These are phyloP conservation scores for Limenitis arthemis DNA, from an alignment of 2,888 invertebrate genomes.

Conservation along the genomic window DNA sequence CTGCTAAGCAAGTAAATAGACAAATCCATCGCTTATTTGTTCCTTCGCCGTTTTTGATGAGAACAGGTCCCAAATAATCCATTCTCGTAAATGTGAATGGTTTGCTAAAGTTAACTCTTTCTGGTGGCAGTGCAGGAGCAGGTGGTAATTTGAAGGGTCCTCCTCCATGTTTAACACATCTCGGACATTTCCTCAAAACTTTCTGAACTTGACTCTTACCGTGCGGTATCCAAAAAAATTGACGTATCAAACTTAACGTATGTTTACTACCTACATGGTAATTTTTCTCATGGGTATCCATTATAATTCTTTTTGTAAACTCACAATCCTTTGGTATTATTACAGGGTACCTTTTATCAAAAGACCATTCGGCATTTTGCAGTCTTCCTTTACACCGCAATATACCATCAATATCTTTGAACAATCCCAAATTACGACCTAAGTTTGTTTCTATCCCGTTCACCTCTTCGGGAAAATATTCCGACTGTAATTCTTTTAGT, in stretches of 20 bases:
- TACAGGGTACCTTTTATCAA: background rate
- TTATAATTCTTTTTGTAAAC: background rate
- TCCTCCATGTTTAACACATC: slow-evolving; percentile 25
- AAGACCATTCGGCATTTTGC: background rate
- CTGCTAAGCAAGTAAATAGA: slow-evolving; percentile 23
- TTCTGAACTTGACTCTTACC: background rate
- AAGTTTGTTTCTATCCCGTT: too few relatives aligned
- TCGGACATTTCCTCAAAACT: slow-evolving; percentile 12
- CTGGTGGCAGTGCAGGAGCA: slow-evolving; percentile 23
- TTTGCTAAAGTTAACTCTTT: slow-evolving; percentile 20
- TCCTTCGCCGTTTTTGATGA: slow-evolving; percentile 1
- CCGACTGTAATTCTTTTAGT: too few relatives aligned
- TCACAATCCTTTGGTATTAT: background rate
- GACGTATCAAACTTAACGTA: background rate
- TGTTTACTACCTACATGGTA: background rate
- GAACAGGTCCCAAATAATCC: slow-evolving; percentile 23
- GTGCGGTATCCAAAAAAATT: background rate
- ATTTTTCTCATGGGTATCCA: background rate
- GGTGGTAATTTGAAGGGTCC: slow-evolving; percentile 26
- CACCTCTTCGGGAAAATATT: too few relatives aligned
- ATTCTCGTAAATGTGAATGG: slow-evolving; percentile 23
- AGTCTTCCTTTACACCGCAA: background rate
- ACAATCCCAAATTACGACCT: too few relatives aligned
- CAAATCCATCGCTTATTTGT: slow-evolving; percentile 20
- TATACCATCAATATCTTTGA: too few relatives aligned